Conservation (phyloP, 30 jellyfish, hydroid and myxozoan species). For the Aurelia aurita region DNA sequence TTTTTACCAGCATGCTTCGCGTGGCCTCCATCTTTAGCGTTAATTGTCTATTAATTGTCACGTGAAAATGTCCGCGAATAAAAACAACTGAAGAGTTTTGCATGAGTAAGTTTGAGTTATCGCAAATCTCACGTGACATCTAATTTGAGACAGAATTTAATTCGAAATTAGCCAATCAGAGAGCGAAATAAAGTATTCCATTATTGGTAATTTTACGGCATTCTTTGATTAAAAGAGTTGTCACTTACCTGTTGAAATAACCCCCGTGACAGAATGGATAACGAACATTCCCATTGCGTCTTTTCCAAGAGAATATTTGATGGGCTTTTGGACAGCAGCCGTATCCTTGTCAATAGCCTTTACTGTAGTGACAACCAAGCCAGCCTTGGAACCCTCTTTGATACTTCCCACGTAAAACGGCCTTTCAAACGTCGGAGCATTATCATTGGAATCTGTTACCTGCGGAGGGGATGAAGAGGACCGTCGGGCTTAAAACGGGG, state of each 20-base stretch:
- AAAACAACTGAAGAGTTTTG: no score
- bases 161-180: no score
- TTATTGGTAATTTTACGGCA: no score
- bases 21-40: no score
- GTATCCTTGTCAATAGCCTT: constrained; percentile 90
- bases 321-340: constrained; percentile 85
- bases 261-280: constrained; percentile 87
- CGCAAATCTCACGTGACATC: no score
- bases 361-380: constrained; percentile 76
- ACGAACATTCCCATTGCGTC: constrained; percentile 87
- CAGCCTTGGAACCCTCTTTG: constrained; percentile 73
- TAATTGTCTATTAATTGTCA: no score
- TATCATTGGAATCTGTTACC: constrained; percentile 97
- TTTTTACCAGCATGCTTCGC: no score
- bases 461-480: neutral
- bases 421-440: constrained; percentile 82
- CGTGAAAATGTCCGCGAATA: no score
- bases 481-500: no score
- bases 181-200: no score
- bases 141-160: no score
- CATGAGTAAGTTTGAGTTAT: no score
- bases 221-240: neutral
- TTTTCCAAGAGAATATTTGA: constrained; percentile 83
- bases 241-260: constrained; percentile 84
- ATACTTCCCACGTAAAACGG: constrained; percentile 81